Evolutionary conservation across 2,888 invertebrate species (phyloP).

Genomic region (Smittia sp.): DNA sequence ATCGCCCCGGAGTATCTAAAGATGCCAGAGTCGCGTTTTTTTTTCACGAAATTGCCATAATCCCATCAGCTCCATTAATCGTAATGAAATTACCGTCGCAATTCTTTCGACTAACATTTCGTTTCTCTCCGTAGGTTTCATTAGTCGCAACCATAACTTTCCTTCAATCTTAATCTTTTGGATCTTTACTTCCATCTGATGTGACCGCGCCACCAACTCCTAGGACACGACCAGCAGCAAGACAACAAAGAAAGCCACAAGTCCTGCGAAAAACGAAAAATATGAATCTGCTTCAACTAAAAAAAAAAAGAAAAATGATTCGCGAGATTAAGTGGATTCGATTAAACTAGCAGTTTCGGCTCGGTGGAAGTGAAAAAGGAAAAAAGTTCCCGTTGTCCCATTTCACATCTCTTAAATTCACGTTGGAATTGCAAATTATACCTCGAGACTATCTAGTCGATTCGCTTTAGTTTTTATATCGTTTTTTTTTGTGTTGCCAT

Average conservation of each 20-base stretch:
- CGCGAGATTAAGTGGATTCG: slow-evolving; percentile 24
- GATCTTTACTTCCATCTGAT: slow-evolving; percentile 40
- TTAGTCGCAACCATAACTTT: slow-evolving; percentile 39
- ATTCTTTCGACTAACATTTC: neutral
- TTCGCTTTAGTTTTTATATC: slow-evolving; percentile 12
- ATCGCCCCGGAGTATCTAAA: too few relatives aligned
- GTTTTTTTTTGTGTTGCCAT: slow-evolving; percentile 9
- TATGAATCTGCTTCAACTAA: neutral
- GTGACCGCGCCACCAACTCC: slow-evolving; percentile 28
- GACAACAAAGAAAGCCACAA: neutral
- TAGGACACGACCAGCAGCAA: slow-evolving; percentile 12
- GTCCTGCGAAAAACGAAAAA: neutral
- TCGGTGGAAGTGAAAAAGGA: neutral
- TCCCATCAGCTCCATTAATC: slow-evolving; percentile 27
- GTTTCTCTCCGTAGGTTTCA: slow-evolving; percentile 29
- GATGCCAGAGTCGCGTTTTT: too few relatives aligned
- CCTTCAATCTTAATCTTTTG: slow-evolving; percentile 41
- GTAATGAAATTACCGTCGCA: slow-evolving; percentile 19
- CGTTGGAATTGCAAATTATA: slow-evolving; percentile 39
- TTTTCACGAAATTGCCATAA: neutral
- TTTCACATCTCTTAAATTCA: neutral
- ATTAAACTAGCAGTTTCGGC: slow-evolving; percentile 5
- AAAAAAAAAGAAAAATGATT: slow-evolving; percentile 15
- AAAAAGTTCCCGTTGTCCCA: slow-evolving; percentile 17
- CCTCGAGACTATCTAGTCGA: slow-evolving; percentile 41